Evolutionary conservation across 2,113 vertebrate genomes (phyloP).

Genomic region (Spermophilus dauricus): DNA sequence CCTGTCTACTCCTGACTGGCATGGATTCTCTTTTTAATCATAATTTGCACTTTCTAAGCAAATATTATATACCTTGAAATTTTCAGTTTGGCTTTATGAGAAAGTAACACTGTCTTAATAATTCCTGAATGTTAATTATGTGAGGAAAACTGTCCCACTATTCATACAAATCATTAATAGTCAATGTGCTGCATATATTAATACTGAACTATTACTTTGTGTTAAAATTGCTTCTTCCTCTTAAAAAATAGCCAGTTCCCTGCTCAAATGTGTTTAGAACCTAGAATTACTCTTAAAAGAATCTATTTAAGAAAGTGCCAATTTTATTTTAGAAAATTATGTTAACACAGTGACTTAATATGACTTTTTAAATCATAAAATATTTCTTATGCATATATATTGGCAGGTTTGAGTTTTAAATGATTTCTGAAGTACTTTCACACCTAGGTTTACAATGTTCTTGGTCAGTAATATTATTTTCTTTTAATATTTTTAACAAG

Average conservation of each 20-base stretch:
- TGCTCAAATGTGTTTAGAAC: not conserved
- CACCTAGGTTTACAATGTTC: not conserved
- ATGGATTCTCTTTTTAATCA: not conserved
- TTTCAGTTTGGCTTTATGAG: not conserved
- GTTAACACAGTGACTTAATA: not conserved
- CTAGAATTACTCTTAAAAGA: not conserved
- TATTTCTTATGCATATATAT: not conserved
- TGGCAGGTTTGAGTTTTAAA: not conserved
- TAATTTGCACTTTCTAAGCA: not conserved
- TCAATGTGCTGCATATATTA: not conserved
- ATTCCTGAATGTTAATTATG: not conserved
- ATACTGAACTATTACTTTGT: not conserved
- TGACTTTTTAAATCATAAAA: not conserved
- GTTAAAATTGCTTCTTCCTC: not conserved
- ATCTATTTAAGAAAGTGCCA: not conserved
- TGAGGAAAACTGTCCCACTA: not conserved
- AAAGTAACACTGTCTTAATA: not conserved
- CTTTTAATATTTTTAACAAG: not conserved
- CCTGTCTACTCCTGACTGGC: too few species aligned
- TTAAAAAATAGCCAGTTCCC: not conserved
- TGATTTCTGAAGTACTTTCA: not conserved
- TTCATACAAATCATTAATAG: not conserved
- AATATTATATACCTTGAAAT: not conserved
- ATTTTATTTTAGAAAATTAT: conserved; percentile 10
- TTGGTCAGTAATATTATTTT: not conserved